These are phyloP conservation scores for Psittacula echo DNA, from an alignment of 2,797 vertebrate genomes.

Conservation along the genomic window DNA sequence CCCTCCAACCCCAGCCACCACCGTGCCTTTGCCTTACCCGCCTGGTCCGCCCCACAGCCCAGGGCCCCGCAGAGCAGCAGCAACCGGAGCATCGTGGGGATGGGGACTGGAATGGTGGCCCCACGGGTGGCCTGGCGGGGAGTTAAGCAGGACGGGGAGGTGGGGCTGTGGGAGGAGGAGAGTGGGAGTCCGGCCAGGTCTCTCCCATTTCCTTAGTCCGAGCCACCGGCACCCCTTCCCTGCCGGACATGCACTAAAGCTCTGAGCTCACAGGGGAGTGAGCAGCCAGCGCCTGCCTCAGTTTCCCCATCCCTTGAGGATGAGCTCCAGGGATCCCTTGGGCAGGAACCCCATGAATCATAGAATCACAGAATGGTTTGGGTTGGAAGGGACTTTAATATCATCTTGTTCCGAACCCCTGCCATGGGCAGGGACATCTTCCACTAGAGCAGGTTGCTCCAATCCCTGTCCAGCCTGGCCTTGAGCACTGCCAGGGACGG, in stretches of 20 bases:
- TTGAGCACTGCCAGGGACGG: not conserved
- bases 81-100: not conserved
- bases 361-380: not conserved
- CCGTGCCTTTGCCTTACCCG: not conserved
- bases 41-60: not conserved
- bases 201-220: slow-evolving; percentile 51
- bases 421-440: not conserved
- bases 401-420: not conserved
- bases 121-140: not conserved
- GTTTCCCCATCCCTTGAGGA: not conserved
- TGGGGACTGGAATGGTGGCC: not conserved
- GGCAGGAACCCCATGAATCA: not conserved
- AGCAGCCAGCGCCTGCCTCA: not conserved
- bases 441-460: not conserved
- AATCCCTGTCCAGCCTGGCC: not conserved
- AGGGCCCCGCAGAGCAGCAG: slow-evolving; percentile 28
- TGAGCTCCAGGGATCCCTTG: not conserved
- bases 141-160: slow-evolving; percentile 3
- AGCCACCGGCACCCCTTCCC: slow-evolving; percentile 41
- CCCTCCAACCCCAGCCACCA: not conserved
- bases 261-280: not conserved
- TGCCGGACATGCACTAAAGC: not conserved
- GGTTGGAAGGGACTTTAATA: not conserved
- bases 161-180: slow-evolving; percentile 25
- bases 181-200: slow-evolving; percentile 7